Evolutionary conservation across 2,888 invertebrate genomes (phyloP).

Genomic region (Troglohyphantes excavatus): DNA sequence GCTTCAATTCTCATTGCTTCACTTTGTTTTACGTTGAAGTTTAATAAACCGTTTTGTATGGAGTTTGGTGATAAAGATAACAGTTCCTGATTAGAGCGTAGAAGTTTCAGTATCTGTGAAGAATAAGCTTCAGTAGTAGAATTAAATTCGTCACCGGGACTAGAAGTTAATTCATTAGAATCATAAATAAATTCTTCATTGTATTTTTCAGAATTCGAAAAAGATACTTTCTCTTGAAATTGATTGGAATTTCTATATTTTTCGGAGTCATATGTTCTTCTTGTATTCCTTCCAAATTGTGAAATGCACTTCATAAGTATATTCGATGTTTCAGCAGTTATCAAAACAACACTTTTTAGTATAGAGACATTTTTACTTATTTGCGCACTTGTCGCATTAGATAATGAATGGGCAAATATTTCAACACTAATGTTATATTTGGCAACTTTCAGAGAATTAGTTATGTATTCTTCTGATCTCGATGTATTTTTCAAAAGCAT

Average conservation of each 20-base stretch:
- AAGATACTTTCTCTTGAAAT: background rate
- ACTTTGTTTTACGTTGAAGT: slow-evolving; percentile 11
- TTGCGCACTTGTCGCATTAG: slow-evolving; percentile 8
- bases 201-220: slow-evolving; percentile 11
- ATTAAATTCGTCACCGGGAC: background rate
- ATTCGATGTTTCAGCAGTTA: slow-evolving; percentile 11
- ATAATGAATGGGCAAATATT: slow-evolving; percentile 27
- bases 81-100: slow-evolving; percentile 19
- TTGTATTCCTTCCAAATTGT: slow-evolving; percentile 8
- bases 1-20: slow-evolving; percentile 19
- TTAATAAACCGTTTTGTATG: slow-evolving; percentile 4
- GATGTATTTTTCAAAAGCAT: background rate
- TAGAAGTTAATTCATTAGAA: slow-evolving; percentile 1
- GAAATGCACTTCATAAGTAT: slow-evolving; percentile 36
- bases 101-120: slow-evolving; percentile 11
- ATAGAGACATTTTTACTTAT: background rate
- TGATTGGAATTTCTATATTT: background rate
- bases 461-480: slow-evolving; percentile 11
- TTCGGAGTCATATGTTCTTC: background rate
- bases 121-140: slow-evolving; percentile 17
- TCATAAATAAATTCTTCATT: background rate
- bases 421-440: slow-evolving; percentile 31
- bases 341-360: slow-evolving; percentile 4
- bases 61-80: slow-evolving; percentile 23
- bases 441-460: slow-evolving; percentile 23